Evolutionary conservation across 1,140 invertebrate genomes (phyloP), one percentile per base, ranked within the genome.

Genomic region (Macrocentrus cingulum): DNA sequence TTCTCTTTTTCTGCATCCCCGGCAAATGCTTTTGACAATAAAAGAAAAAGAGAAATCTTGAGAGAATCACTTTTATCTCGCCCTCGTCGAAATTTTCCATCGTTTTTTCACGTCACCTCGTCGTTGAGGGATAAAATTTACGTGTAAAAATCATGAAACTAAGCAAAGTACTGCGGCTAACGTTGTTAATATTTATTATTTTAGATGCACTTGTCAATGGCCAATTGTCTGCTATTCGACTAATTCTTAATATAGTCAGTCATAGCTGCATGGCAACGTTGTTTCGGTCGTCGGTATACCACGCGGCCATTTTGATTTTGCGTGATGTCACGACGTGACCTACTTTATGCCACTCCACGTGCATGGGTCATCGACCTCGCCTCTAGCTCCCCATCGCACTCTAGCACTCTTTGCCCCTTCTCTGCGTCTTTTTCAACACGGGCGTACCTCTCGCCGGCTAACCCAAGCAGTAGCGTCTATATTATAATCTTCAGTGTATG

Each of bases 301-400:
- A 58, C 22, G 37, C 67, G 59, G 68, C 67, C 69, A 71, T 71
- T 66, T 70, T 71, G 66, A 46, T 60, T 71, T 57, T 63, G 65
- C 66, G 69, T 74, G 70, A 74, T 74, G 71, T 74, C 71, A 74
- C 71, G 65, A 48, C 56, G 64, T 71, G 71, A 70, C 71, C 71
- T 74, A 74, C 71, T 74, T 74, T 61, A 51, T 60, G 64, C 65
- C 67, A 56, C 65, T 74, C 71, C 71, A 74, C 71, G 71, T 74
- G 71, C 68, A 67, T 65, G 66, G 71, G 71, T 74, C 70, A 66
- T 66, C 63, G 71, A 71, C 70, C 60, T 53, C 53, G 50, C 13
- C 36, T 45, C 19, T 11, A 55, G 39, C 51, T 32, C 36, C 22
- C 36, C 39, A 32, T 36, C 13, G 23, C 29, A 16, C 23, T 42